Evolutionary conservation across 30 jellyfish, hydroid and myxozoan genomes (phyloP).

Genomic region (Aurelia aurita complex sp. Pacific): DNA sequence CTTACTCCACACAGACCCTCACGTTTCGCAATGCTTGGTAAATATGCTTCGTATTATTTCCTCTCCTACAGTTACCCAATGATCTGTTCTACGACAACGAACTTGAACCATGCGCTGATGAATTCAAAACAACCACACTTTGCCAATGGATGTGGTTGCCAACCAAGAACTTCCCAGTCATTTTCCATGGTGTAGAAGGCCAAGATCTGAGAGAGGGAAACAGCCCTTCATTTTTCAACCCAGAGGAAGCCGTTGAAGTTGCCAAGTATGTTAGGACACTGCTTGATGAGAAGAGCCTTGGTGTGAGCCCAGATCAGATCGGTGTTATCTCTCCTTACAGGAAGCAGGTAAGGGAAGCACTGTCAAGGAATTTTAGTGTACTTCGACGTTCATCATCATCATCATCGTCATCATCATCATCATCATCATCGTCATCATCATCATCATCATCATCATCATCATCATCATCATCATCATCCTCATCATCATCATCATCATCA

Average conservation of each 20-base stretch:
- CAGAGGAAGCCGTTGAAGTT: conserved; percentile 84
- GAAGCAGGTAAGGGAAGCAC: conserved; percentile 68
- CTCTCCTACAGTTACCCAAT: conserved; percentile 43
- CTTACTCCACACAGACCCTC: too few relatives aligned
- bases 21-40: too few relatives aligned
- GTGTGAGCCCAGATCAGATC: conserved; percentile 69
- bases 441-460: too few relatives aligned
- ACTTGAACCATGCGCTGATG: conserved; percentile 79
- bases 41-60: too few relatives aligned
- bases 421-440: too few relatives aligned
- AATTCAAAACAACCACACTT: conserved; percentile 15
- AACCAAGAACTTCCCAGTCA: conserved; percentile 58
- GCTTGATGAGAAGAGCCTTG: conserved; percentile 24
- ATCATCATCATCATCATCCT: too few relatives aligned
- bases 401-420: too few relatives aligned
- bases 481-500: too few relatives aligned
- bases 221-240: conserved; percentile 96
- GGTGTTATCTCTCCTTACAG: conserved; percentile 93
- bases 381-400: too few relatives aligned
- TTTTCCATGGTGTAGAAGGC: conserved; percentile 92
- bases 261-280: conserved; percentile 58
- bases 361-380: too few relatives aligned
- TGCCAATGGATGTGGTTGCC: conserved; percentile 56
- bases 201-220: conserved; percentile 85
- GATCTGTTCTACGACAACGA: conserved; percentile 78